These are phyloP conservation scores for Leptinotarsa peninsularis DNA, from an alignment of 2,888 invertebrate species.

Conservation along the genomic window DNA sequence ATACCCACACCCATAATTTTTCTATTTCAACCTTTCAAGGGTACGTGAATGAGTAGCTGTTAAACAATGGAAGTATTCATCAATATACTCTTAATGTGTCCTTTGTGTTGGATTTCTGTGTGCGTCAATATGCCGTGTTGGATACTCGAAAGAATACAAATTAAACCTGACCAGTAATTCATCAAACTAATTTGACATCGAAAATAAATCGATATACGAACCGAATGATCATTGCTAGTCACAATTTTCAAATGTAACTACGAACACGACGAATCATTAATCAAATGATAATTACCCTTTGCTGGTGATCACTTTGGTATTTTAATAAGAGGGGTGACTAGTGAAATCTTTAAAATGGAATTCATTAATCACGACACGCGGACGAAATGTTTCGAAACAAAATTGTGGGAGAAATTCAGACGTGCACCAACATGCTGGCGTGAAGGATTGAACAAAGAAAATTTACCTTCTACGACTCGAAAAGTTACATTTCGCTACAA, in stretches of 20 bases:
- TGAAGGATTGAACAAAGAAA: neutral
- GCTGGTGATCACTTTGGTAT: constrained; percentile 54
- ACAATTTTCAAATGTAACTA: constrained; percentile 53
- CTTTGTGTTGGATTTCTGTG: neutral
- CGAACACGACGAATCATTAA: constrained; percentile 52
- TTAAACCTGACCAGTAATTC: constrained; percentile 34
- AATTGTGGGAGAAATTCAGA: constrained; percentile 32
- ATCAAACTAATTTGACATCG: constrained; percentile 43
- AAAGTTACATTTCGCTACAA: constrained; percentile 1
- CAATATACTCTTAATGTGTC: neutral
- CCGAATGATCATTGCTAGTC: constrained; percentile 42
- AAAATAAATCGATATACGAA: constrained; percentile 41
- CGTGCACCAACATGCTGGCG: constrained; percentile 17
- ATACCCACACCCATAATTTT: too few species aligned
- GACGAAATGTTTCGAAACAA: constrained; percentile 36
- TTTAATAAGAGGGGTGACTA: constrained; percentile 58
- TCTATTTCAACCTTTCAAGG: too few species aligned
- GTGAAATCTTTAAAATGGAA: constrained; percentile 57
- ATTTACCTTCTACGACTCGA: neutral
- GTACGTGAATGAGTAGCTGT: too few species aligned
- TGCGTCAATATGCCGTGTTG: constrained; percentile 6
- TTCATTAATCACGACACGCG: constrained; percentile 53
- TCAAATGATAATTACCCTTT: constrained; percentile 53
- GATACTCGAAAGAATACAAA: constrained; percentile 28
- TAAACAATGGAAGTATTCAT: too few species aligned